These are phyloP conservation scores for Spodoptera littoralis DNA, from an alignment of 2,888 invertebrate genomes.

Conservation along the genomic window DNA sequence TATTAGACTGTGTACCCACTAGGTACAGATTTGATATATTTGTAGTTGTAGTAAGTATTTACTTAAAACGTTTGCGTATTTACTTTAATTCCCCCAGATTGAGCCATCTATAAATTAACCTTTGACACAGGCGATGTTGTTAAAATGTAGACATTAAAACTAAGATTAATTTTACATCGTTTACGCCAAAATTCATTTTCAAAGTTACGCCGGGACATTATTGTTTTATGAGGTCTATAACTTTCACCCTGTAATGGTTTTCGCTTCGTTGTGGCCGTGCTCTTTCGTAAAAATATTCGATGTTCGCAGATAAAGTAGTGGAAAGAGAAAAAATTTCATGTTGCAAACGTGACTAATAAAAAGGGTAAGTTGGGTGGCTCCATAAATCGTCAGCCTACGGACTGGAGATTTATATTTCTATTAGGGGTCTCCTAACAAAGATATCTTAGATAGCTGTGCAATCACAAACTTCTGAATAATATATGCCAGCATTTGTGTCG, in stretches of 20 bases:
- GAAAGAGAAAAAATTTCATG: conserved; percentile 71
- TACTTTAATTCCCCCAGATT: background rate
- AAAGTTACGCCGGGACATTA: conserved; percentile 58
- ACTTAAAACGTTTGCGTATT: too few relatives aligned
- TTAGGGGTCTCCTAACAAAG: conserved; percentile 68
- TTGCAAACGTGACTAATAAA: conserved; percentile 83
- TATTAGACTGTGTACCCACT: too few relatives aligned
- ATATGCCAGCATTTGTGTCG: conserved; percentile 14
- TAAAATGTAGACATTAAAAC: conserved; percentile 52
- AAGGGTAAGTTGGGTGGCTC: conserved; percentile 75
- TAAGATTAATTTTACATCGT: conserved; percentile 56
- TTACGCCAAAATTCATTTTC: conserved; percentile 57
- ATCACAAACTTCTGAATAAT: conserved; percentile 42
- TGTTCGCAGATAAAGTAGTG: conserved; percentile 64
- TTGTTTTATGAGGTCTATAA: conserved; percentile 62
- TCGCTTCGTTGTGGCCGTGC: conserved; percentile 48
- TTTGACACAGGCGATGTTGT: conserved; percentile 36
- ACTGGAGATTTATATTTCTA: conserved; percentile 83
- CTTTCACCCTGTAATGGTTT: conserved; percentile 57
- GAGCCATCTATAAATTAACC: conserved; percentile 20
- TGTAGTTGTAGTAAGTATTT: too few relatives aligned
- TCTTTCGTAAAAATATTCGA: conserved; percentile 57
- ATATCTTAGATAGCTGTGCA: conserved; percentile 50
- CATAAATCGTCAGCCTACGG: conserved; percentile 76
- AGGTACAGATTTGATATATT: background rate